These are phyloP conservation scores for Exocentrus adspersus DNA, from an alignment of 2,888 invertebrate species.

Conservation along the genomic window DNA sequence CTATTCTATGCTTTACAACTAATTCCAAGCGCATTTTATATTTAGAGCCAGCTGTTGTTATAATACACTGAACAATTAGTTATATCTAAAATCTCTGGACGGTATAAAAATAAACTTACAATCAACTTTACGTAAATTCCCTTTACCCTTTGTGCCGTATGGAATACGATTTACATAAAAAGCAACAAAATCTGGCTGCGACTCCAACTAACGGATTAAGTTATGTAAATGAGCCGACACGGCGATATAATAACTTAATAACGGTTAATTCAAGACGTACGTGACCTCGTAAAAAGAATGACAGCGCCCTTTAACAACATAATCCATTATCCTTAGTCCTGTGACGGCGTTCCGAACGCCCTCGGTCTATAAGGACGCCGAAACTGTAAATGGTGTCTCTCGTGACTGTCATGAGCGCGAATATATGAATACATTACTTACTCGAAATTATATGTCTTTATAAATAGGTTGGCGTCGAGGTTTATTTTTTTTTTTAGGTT, in stretches of 20 bases:
- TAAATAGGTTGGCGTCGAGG: slow-evolving; percentile 6
- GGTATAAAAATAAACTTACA: not conserved
- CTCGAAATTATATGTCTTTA: slow-evolving; percentile 21
- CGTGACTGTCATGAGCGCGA: slow-evolving; percentile 15
- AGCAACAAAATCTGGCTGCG: slow-evolving; percentile 5
- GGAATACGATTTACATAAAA: slow-evolving; percentile 9
- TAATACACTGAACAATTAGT: too few species aligned
- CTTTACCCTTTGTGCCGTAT: not conserved
- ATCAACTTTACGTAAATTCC: not conserved
- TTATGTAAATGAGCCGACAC: slow-evolving; percentile 11
- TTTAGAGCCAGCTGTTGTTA: too few species aligned
- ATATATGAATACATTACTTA: slow-evolving; percentile 30
- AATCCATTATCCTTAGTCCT: slow-evolving; percentile 30
- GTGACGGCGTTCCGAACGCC: slow-evolving; percentile 15
- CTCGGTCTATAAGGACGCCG: slow-evolving; percentile 5
- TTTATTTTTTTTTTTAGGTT: not conserved
- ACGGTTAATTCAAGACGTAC: slow-evolving; percentile 31
- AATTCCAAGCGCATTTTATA: too few species aligned
- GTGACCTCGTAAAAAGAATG: slow-evolving; percentile 28
- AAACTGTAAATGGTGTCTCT: slow-evolving; percentile 24
- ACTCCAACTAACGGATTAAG: slow-evolving; percentile 1
- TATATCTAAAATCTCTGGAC: not conserved
- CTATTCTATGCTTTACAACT: too few species aligned
- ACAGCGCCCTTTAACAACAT: slow-evolving; percentile 22
- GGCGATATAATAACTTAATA: slow-evolving; percentile 30